Evolutionary conservation across 2,888 invertebrate species (phyloP), one percentile per base, ranked within the genome.

Genomic region (Parnassius orleans): DNA sequence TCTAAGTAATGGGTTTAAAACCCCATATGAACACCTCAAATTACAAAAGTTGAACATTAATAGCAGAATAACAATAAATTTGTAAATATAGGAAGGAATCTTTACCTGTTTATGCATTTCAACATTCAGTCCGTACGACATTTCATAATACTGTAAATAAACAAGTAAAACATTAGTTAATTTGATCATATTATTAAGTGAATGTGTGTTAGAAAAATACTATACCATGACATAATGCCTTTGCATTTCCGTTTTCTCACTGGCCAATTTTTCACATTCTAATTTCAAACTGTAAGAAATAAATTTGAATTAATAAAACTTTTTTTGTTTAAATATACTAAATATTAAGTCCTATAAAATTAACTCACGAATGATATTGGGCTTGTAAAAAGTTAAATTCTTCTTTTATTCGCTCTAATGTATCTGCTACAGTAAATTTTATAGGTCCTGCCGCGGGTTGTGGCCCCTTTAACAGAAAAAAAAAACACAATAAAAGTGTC

Each of bases 241-340:
- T 92, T 99, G 98, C 96, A 99, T 98, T 93, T 98, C 98, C 77
- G 98, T 98, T 93, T 99, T 99, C 92, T 99, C 99, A 89, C 96
- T 96, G 69, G 97, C 98, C 86, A 99, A 92, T 92, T 99, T 99
- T 90, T 99, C 99, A 93, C 98, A 98, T 93, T 99, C 99, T 92
- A 98, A 94, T 93, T 98, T 98, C 83, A 98, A 93, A 89, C 98
- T 98, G 95, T 63, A 86, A 86, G 65, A 51, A 63, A 50, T 44
- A 46, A 58, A 11, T n/a, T 60, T 10, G 19, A 24, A 54, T 44
- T 24, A 50, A 41, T 2, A 19, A 19, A 19, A 2, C 1, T 19
- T 19, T 19, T 10, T 12, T 54, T 41, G 46, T 15, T 42, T 48
- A 24, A 47, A 12, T 24, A 14, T 64, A 64, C 56, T 54, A 11